Conservation (phyloP, 2,113 vertebrate genomes). For the Empidonax traillii region DNA sequence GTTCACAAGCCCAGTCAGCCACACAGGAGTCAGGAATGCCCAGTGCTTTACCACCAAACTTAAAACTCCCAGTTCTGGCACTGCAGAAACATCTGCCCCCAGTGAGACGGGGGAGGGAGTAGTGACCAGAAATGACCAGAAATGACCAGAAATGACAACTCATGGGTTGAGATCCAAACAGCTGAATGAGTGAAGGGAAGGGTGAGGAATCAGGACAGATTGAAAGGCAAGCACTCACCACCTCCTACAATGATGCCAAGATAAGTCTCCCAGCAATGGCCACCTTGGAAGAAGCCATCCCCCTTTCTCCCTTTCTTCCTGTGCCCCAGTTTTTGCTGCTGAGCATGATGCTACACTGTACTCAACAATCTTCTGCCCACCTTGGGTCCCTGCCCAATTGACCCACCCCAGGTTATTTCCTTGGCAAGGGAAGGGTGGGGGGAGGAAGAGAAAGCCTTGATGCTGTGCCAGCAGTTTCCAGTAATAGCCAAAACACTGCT, state of each 20-base stretch:
- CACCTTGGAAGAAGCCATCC: background rate
- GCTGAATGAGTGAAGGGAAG: background rate
- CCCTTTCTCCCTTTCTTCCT: background rate
- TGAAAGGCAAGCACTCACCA: background rate
- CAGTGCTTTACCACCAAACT: background rate
- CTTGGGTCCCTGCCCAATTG: background rate
- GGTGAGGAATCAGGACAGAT: background rate
- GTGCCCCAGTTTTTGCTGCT: background rate
- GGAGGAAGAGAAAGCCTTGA: background rate
- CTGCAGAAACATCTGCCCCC: background rate
- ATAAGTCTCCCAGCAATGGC: background rate
- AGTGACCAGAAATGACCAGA: background rate
- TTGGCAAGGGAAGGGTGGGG: background rate
- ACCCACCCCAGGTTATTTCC: background rate
- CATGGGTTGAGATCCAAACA: background rate
- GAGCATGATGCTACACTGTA: background rate
- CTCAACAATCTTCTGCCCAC: background rate
- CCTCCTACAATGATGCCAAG: background rate
- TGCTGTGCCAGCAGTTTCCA: background rate
- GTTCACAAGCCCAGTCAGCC: background rate
- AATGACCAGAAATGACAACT: too few relatives aligned
- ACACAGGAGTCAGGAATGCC: background rate
- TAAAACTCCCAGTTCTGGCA: background rate
- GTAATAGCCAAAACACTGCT: background rate
- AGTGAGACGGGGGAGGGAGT: background rate